These are phyloP conservation scores for Brachyhypopomus occidentalis DNA, from an alignment of 2,113 vertebrate genomes.

Conservation along the genomic window DNA sequence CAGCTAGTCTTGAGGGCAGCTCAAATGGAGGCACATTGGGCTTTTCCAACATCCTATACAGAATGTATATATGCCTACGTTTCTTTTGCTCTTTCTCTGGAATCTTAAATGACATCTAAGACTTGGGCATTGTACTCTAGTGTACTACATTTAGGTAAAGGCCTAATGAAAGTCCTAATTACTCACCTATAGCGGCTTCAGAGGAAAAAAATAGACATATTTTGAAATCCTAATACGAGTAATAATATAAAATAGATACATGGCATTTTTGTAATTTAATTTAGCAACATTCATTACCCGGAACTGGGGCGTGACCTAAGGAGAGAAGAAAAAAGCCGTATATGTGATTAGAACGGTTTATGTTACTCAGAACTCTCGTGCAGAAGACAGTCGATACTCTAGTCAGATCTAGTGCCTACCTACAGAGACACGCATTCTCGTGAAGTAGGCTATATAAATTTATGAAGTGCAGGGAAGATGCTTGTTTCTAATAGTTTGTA, in stretches of 20 bases:
- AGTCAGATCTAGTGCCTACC: background rate
- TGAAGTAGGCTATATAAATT: no score
- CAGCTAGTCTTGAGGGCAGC: background rate
- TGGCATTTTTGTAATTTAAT: background rate
- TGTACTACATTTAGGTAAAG: background rate
- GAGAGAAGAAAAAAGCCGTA: constrained; percentile 11
- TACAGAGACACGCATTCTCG: no score
- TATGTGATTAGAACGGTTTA: background rate
- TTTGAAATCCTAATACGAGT: background rate
- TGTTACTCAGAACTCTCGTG: background rate
- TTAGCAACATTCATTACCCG: constrained; percentile 62
- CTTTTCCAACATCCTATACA: background rate
- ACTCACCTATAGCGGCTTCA: constrained; percentile 74
- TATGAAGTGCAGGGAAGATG: no score
- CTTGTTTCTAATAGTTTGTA: background rate
- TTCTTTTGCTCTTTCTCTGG: background rate
- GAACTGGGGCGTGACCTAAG: constrained; percentile 64
- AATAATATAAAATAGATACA: background rate
- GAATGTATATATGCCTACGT: background rate
- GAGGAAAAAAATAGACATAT: constrained; percentile 11
- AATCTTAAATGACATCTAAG: background rate
- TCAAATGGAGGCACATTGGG: background rate
- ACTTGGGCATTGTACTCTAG: background rate
- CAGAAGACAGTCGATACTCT: background rate
- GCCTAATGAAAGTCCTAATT: background rate